Evolutionary conservation across 2,113 vertebrate species (phyloP).

Genomic region (Myiozetetes cayanensis): DNA sequence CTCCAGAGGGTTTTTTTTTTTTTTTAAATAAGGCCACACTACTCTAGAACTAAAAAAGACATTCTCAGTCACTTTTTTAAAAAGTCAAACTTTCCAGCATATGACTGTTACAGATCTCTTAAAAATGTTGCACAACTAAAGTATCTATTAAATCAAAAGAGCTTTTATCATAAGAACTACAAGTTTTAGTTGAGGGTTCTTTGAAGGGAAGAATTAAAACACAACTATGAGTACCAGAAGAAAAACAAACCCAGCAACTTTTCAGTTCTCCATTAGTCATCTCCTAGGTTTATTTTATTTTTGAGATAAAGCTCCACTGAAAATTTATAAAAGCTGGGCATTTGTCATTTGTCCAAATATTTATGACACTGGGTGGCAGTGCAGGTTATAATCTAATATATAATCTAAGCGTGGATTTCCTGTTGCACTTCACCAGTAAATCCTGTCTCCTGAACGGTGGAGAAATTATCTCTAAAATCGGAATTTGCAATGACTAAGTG

Average conservation of each 20-base stretch:
- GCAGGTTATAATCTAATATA: background rate
- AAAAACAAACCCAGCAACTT: background rate
- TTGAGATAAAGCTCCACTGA: background rate
- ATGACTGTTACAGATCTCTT: background rate
- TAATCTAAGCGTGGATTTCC: background rate
- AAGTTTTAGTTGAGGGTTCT: background rate
- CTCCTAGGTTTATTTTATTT: background rate
- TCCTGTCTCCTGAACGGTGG: accelerated
- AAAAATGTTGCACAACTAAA: background rate
- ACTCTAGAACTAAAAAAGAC: background rate
- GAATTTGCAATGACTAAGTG: background rate
- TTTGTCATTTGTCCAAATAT: background rate
- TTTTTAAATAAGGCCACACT: background rate
- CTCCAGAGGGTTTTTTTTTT: background rate
- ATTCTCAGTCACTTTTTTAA: background rate
- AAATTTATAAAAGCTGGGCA: background rate
- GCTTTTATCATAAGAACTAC: background rate
- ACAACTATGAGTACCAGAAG: background rate
- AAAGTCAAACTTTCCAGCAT: background rate
- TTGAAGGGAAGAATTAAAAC: background rate
- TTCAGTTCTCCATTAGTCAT: background rate
- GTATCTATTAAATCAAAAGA: background rate
- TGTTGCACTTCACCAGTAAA: background rate
- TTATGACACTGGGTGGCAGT: background rate
- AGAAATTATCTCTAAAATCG: background rate